These are phyloP conservation scores for Pammene fasciana DNA, from an alignment of 2,888 invertebrate genomes.

Conservation along the genomic window DNA sequence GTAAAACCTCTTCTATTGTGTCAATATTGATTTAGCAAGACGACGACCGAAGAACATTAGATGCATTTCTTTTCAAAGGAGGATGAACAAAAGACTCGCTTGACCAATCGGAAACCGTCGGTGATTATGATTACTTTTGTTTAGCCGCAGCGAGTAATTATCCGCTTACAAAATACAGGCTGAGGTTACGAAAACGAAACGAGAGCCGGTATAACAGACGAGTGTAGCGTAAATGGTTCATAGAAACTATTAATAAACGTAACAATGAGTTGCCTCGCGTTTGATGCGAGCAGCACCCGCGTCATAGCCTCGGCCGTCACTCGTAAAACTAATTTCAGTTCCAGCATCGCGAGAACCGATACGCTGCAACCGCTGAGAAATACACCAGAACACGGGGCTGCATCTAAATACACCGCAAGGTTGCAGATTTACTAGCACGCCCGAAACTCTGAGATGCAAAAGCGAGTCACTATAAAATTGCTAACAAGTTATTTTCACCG, in stretches of 20 bases:
- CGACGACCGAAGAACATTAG: slow-evolving; percentile 48
- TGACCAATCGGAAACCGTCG: slow-evolving; percentile 27
- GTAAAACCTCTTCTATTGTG: slow-evolving; percentile 47
- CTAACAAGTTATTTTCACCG: slow-evolving; percentile 49
- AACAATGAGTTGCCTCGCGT: slow-evolving; percentile 74
- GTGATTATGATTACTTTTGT: slow-evolving; percentile 37
- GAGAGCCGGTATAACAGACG: slow-evolving; percentile 56
- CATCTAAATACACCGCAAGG: slow-evolving; percentile 27
- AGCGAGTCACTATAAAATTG: slow-evolving; percentile 47
- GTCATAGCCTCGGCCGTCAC: slow-evolving; percentile 68
- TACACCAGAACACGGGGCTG: slow-evolving; percentile 42
- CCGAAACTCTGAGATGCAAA: slow-evolving; percentile 42
- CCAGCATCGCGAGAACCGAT: slow-evolving; percentile 57
- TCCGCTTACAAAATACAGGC: slow-evolving; percentile 55
- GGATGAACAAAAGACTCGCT: slow-evolving; percentile 48
- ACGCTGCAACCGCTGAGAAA: slow-evolving; percentile 57
- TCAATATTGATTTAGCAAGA: slow-evolving; percentile 52
- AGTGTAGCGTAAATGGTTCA: slow-evolving; percentile 67
- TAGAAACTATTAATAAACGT: slow-evolving; percentile 78
- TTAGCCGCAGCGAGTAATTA: slow-evolving; percentile 53
- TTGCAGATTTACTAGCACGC: slow-evolving; percentile 15
- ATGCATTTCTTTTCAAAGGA: slow-evolving; percentile 26
- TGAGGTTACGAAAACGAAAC: slow-evolving; percentile 70
- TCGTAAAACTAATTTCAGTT: slow-evolving; percentile 79
- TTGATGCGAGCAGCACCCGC: slow-evolving; percentile 66